phyloP scores from a whole-genome alignment of 2,797 vertebrate species.

The Podarcis lilfordi region DNA sequence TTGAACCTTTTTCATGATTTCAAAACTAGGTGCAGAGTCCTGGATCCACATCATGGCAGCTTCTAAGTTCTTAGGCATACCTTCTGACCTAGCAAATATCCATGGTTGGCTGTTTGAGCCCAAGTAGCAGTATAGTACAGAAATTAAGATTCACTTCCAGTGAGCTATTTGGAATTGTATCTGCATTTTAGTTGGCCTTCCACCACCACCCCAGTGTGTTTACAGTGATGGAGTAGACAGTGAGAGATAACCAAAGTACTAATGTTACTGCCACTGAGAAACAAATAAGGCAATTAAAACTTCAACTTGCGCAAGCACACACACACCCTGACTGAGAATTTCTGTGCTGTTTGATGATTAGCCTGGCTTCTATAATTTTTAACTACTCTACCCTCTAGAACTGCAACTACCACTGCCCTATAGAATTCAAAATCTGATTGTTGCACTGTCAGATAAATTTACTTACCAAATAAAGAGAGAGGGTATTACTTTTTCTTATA shows the following conservation, averaged over 20 bases:
- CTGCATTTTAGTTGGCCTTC: constrained; percentile 54
- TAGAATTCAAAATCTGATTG: constrained; percentile 34
- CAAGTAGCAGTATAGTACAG: constrained; percentile 30
- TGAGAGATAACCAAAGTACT: constrained; percentile 57
- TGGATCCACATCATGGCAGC: background rate
- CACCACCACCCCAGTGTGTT: constrained; percentile 43
- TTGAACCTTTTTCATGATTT: too few relatives aligned
- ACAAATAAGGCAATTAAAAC: constrained; percentile 66
- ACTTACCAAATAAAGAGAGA: background rate
- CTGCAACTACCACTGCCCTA: constrained; percentile 7
- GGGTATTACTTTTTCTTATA: background rate
- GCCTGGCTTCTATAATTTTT: constrained; percentile 31
- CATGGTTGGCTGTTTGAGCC: background rate
- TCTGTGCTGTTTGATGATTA: constrained; percentile 16
- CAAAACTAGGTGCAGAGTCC: too few relatives aligned
- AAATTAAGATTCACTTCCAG: constrained; percentile 50
- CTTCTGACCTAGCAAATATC: background rate
- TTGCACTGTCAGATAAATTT: constrained; percentile 20
- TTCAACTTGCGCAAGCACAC: background rate
- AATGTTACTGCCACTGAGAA: constrained; percentile 60
- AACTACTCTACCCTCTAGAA: constrained; percentile 25
- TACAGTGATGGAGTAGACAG: constrained; percentile 54
- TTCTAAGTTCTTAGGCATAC: background rate
- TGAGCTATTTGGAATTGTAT: constrained; percentile 49
- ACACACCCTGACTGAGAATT: background rate